These are phyloP conservation scores for Synergus umbraculus DNA, from an alignment of 2,888 invertebrate genomes.

Conservation along the genomic window DNA sequence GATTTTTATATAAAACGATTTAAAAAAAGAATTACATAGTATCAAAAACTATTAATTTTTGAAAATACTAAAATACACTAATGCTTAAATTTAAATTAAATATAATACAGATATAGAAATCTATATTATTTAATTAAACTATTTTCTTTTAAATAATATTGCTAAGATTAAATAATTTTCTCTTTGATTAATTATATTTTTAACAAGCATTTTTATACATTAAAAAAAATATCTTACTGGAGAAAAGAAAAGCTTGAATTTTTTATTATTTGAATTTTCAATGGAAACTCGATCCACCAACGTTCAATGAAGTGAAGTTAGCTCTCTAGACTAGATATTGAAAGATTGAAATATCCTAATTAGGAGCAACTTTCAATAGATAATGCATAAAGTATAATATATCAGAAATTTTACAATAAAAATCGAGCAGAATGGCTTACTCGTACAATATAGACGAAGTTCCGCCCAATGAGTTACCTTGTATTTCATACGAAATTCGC, in stretches of 20 bases:
- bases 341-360: neutral
- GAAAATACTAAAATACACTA: too few species aligned
- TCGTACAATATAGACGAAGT: conserved; percentile 64
- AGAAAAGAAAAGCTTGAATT: neutral
- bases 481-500: conserved; percentile 79
- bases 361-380: neutral
- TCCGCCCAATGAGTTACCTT: conserved; percentile 62
- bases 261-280: neutral
- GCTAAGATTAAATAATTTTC: too few species aligned
- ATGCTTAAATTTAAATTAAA: too few species aligned
- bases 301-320: neutral
- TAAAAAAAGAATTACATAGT: too few species aligned
- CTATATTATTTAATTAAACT: too few species aligned
- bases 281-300: neutral
- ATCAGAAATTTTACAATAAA: neutral
- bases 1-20: too few species aligned
- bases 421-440: conserved; percentile 61
- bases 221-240: neutral
- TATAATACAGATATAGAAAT: too few species aligned
- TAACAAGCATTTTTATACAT: too few species aligned
- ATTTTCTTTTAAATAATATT: too few species aligned
- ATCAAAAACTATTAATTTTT: too few species aligned
- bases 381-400: neutral
- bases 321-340: neutral
- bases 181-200: too few species aligned